Evolutionary conservation across 2,888 invertebrate species (phyloP).

Genomic region (Drymonia ruficornis): DNA sequence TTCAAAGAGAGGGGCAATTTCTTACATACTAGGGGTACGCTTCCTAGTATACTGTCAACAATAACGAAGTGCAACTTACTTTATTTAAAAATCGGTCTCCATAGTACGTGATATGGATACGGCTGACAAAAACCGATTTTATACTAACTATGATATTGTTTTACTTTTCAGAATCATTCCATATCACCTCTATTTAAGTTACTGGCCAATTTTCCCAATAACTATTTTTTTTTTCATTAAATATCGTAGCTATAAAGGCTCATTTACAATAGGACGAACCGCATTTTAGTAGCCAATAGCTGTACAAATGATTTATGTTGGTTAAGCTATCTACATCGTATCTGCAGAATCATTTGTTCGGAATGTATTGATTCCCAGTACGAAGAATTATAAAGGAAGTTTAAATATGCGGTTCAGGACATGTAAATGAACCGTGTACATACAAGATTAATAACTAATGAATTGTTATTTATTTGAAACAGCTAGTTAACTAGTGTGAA

Average conservation of each 20-base stretch:
- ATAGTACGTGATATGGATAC: slow-evolving; percentile 29
- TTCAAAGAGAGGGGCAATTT: slow-evolving; percentile 39
- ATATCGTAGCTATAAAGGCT: slow-evolving; percentile 22
- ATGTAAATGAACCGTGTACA: slow-evolving; percentile 25
- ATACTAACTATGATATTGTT: slow-evolving; percentile 21
- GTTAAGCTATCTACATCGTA: neutral
- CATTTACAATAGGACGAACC: slow-evolving; percentile 26
- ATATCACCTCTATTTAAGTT: slow-evolving; percentile 10
- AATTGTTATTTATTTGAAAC: slow-evolving; percentile 52
- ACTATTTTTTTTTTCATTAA: slow-evolving; percentile 22
- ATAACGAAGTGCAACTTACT: slow-evolving; percentile 45
- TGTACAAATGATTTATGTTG: no score
- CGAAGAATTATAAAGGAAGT: no score
- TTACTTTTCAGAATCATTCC: slow-evolving; percentile 15
- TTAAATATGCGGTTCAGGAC: slow-evolving; percentile 8
- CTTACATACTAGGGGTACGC: slow-evolving; percentile 31
- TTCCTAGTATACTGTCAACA: slow-evolving; percentile 47
- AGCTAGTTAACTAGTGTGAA: slow-evolving; percentile 56
- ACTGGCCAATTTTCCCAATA: slow-evolving; percentile 48
- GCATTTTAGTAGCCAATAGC: neutral
- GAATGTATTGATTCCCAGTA: no score
- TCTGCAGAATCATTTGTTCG: no score
- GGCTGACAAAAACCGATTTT: slow-evolving; percentile 31
- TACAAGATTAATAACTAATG: slow-evolving; percentile 37
- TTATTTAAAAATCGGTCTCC: slow-evolving; percentile 34